A percentile compares a stretch with the other conserved stretches of the same genome.
Conservation (phyloP, 2,888 invertebrate species). For the Coremacera marginata region DNA sequence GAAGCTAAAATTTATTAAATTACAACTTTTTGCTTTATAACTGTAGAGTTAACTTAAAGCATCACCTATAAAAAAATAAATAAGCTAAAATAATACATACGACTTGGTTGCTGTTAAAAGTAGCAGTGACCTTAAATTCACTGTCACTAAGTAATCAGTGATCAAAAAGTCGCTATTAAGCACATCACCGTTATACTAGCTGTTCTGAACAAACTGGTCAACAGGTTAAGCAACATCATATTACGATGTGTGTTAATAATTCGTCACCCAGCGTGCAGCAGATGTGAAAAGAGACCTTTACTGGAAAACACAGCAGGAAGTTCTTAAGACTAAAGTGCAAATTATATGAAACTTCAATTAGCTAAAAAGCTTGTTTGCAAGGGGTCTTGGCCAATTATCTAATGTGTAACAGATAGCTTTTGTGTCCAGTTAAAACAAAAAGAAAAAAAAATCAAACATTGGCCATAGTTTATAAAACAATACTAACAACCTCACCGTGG, state of each 20-base stretch:
- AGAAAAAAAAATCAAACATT: neutral
- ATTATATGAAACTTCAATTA: slow-evolving; percentile 25
- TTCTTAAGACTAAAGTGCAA: slow-evolving; percentile 23
- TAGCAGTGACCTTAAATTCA: too few species aligned
- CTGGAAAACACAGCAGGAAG: slow-evolving; percentile 4
- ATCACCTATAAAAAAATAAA: too few species aligned
- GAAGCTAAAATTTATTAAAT: too few species aligned
- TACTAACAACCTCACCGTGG: slow-evolving; percentile 1
- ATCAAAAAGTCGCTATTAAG: too few species aligned
- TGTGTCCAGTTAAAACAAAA: neutral
- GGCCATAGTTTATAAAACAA: neutral
- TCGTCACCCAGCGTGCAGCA: slow-evolving; percentile 13
- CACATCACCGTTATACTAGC: neutral
- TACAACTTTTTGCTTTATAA: too few species aligned
- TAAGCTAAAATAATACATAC: too few species aligned
- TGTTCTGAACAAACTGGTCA: neutral
- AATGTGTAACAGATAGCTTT: slow-evolving; percentile 36
- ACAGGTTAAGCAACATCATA: neutral
- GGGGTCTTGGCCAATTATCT: slow-evolving; percentile 31
- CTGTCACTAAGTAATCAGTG: too few species aligned
- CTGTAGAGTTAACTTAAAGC: too few species aligned
- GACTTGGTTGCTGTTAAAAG: too few species aligned
- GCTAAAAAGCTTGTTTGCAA: slow-evolving; percentile 25
- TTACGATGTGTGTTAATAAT: neutral
- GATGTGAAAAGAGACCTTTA: neutral